Evolutionary conservation across 2,113 vertebrate species (phyloP).

Genomic region (Origma solitaria): DNA sequence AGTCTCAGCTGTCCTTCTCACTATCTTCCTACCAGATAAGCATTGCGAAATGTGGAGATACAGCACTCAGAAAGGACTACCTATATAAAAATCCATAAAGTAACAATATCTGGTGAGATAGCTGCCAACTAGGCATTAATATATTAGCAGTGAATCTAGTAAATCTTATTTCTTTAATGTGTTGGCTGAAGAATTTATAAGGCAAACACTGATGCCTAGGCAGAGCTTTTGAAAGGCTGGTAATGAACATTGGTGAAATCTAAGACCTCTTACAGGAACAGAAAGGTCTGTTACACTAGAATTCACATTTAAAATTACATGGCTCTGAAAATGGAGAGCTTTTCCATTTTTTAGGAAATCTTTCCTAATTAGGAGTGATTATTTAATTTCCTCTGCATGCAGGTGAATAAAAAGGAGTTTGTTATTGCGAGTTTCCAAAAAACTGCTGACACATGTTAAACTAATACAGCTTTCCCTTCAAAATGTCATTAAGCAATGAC

Average conservation of each 20-base stretch:
- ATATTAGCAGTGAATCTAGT: neutral
- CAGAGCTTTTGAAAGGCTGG: neutral
- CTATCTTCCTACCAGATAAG: neutral
- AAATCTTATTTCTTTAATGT: neutral
- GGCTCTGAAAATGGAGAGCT: neutral
- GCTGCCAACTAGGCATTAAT: neutral
- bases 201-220: neutral
- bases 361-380: neutral
- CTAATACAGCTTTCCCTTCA: neutral
- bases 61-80: neutral
- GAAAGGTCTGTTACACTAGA: neutral
- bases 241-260: neutral
- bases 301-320: neutral
- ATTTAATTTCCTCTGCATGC: neutral
- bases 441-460: fast-evolving
- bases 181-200: neutral
- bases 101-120: neutral
- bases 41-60: neutral
- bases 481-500: neutral
- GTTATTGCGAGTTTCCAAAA: neutral
- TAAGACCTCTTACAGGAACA: neutral
- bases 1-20: neutral
- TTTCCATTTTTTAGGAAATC: neutral
- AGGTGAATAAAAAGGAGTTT: neutral
- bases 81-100: neutral